These are phyloP conservation scores for Bombus breviceps DNA, from an alignment of 1,140 invertebrate genomes.

Conservation along the genomic window DNA sequence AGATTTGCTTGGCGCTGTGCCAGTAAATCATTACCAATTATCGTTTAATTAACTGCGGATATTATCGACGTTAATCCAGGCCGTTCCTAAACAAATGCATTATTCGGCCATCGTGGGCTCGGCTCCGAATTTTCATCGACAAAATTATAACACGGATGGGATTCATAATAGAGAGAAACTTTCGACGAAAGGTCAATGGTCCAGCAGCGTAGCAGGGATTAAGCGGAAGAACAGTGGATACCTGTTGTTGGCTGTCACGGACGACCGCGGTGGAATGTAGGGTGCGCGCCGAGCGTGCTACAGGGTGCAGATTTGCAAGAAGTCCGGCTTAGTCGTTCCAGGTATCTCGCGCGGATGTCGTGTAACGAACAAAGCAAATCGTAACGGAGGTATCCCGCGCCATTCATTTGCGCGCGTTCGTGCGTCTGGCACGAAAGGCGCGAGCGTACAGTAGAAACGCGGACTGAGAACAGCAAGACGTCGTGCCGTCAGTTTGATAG, in stretches of 20 bases:
- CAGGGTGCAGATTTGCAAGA: too few species aligned
- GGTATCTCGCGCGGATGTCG: too few species aligned
- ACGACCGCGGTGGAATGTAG: background rate
- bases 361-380: too few species aligned
- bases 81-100: background rate
- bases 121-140: background rate
- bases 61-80: slow-evolving; percentile 22
- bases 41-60: slow-evolving; percentile 13
- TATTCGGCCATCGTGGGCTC: accelerated
- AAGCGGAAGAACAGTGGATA: background rate
- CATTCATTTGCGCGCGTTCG: background rate
- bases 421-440: slow-evolving; percentile 54
- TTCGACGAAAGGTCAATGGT: too few species aligned
- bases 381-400: too few species aligned
- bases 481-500: background rate
- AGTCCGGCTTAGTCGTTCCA: too few species aligned
- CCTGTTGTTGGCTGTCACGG: slow-evolving; percentile 17
- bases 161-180: background rate
- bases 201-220: too few species aligned
- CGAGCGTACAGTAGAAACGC: slow-evolving; percentile 70
- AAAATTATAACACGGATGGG: background rate
- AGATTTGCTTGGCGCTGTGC: background rate
- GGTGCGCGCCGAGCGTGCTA: too few species aligned
- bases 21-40: slow-evolving; percentile 19
- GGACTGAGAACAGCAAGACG: slow-evolving; percentile 57